A percentile compares a stretch with the other conserved stretches of the same genome.
phyloP scores from a whole-genome alignment of 2,888 invertebrate species.

The Papilio demoleus region DNA sequence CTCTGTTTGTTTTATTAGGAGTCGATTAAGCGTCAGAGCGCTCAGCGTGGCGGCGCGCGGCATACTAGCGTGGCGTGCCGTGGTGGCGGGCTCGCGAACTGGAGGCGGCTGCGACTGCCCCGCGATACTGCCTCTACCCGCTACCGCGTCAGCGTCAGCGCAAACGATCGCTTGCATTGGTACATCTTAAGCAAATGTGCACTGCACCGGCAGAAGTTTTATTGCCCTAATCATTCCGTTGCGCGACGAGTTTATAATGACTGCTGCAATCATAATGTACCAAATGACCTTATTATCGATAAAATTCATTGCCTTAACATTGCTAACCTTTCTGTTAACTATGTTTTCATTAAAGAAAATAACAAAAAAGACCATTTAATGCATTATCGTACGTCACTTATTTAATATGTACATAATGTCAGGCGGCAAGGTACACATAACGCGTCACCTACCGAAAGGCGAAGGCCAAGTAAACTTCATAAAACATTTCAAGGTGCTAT shows the following conservation, averaged over 20 bases:
- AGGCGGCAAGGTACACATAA: constrained; percentile 57
- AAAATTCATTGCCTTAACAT: constrained; percentile 19
- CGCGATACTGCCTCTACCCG: constrained; percentile 44
- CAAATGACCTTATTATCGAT: constrained; percentile 26
- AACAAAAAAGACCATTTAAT: constrained; percentile 5
- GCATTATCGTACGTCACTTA: constrained; percentile 2
- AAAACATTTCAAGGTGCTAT: constrained; percentile 56
- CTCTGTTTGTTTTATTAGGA: constrained; percentile 69
- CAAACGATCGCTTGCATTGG: constrained; percentile 38
- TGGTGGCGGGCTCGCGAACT: constrained; percentile 33
- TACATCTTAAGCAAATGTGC: constrained; percentile 39
- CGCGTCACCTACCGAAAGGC: constrained; percentile 59
- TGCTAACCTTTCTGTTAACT: constrained; percentile 15
- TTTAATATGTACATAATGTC: constrained; percentile 55
- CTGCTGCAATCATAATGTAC: constrained; percentile 27
- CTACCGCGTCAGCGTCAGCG: constrained; percentile 44
- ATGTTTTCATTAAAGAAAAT: constrained; percentile 3
- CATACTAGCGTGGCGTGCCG: constrained; percentile 56
- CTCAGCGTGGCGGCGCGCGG: constrained; percentile 64
- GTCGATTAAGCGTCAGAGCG: constrained; percentile 45
- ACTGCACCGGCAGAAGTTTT: constrained; percentile 29
- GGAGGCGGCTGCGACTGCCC: constrained; percentile 31
- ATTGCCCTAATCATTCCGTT: constrained; percentile 37
- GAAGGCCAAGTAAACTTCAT: constrained; percentile 69
- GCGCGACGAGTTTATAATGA: constrained; percentile 34